phyloP scores from a whole-genome alignment of 1,140 invertebrate genomes.

The Proctacanthus coquilletti region DNA sequence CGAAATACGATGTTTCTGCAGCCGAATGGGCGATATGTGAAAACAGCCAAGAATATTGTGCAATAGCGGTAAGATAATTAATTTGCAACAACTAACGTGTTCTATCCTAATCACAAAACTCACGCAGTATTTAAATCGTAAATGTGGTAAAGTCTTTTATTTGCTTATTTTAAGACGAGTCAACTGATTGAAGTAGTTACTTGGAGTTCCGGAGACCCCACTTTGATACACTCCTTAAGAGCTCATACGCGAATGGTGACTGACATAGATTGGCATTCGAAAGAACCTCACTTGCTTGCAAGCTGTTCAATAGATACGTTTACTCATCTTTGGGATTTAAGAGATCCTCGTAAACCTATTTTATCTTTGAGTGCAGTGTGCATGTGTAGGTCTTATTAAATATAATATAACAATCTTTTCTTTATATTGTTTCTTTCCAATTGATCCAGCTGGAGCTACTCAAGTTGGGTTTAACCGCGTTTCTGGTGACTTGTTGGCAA shows the following conservation, averaged over 20 bases:
- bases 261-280: constrained; percentile 85
- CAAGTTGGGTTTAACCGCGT: constrained; percentile 90
- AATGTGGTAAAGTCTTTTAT: constrained; percentile 3
- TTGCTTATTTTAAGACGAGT: constrained; percentile 47
- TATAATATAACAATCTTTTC: too few species aligned
- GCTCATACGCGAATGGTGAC: constrained; percentile 79
- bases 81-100: too few species aligned
- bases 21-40: constrained; percentile 82
- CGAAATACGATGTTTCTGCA: constrained; percentile 84
- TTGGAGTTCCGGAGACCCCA: constrained; percentile 51
- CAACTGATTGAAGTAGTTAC: constrained; percentile 69
- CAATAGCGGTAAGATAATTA: constrained; percentile 66
- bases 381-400: constrained; percentile 22
- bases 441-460: constrained; percentile 61
- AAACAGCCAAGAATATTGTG: constrained; percentile 64
- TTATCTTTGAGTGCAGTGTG: constrained; percentile 62
- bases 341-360: constrained; percentile 66
- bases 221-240: constrained; percentile 53
- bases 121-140: too few species aligned
- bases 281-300: constrained; percentile 75
- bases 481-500: constrained; percentile 68
- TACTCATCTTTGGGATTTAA: constrained; percentile 84
- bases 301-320: constrained; percentile 89
- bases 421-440: constrained; percentile 4
- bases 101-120: too few species aligned